Conservation (phyloP, 2,797 vertebrate genomes). For the Notamacropus eugenii region DNA sequence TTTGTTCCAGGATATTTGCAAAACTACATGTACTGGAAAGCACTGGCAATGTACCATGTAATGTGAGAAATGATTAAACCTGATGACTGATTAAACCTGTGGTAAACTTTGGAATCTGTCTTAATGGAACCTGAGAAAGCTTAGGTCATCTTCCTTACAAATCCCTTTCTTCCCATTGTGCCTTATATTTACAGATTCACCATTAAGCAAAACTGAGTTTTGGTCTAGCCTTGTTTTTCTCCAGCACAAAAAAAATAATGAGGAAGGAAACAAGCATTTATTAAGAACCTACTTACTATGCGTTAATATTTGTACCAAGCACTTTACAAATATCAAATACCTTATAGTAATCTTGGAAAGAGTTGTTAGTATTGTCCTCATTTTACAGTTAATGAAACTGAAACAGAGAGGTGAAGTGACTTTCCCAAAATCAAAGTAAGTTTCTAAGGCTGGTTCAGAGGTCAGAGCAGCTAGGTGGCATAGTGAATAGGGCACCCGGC, state of each 20-base stretch:
- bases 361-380: neutral
- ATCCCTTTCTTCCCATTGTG: no score
- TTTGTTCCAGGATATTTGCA: conserved; percentile 3
- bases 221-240: neutral
- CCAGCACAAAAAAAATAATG: neutral
- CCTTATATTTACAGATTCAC: neutral
- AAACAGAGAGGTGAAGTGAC: neutral
- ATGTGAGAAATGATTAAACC: neutral
- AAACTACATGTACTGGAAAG: neutral
- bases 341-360: no score
- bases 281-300: neutral
- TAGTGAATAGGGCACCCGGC: neutral
- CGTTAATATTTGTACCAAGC: neutral
- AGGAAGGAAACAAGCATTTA: neutral
- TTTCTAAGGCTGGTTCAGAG: neutral
- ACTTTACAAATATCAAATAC: neutral
- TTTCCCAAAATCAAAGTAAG: neutral
- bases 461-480: neutral
- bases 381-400: neutral
- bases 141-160: neutral
- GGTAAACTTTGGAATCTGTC: neutral
- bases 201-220: neutral
- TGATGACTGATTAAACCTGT: neutral
- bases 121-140: neutral
- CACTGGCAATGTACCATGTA: neutral